phyloP scores from a whole-genome alignment of 2,113 vertebrate genomes.

The Oncorhynchus masou region DNA sequence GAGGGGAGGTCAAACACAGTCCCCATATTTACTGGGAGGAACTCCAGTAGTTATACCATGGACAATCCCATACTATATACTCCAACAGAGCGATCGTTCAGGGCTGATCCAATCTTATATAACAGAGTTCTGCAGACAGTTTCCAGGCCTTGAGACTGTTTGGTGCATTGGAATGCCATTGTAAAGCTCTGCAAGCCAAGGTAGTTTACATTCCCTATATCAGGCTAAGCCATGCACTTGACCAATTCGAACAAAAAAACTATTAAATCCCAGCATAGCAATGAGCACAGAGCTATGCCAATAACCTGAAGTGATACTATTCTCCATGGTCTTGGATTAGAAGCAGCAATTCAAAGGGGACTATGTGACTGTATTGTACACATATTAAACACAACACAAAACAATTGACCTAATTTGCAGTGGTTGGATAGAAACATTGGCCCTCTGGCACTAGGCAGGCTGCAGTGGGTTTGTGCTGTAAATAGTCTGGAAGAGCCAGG shows the following conservation, averaged over 20 bases:
- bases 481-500: conserved; percentile 35
- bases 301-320: conserved; percentile 87
- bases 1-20: conserved; percentile 20
- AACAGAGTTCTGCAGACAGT: conserved; percentile 48
- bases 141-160: conserved; percentile 45
- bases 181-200: conserved; percentile 69
- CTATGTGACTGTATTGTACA: conserved; percentile 54
- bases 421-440: conserved; percentile 46
- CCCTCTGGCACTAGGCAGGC: conserved; percentile 36
- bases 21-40: conserved; percentile 16
- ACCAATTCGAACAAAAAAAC: conserved; percentile 81
- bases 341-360: conserved; percentile 61
- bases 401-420: conserved; percentile 53
- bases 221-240: conserved; percentile 82
- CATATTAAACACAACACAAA: background rate
- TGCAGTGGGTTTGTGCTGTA: conserved; percentile 52
- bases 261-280: conserved; percentile 86
- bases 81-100: conserved; percentile 37
- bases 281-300: conserved; percentile 83
- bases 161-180: conserved; percentile 69
- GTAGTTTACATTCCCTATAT: conserved; percentile 80
- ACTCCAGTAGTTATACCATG: conserved; percentile 49
- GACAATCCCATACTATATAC: conserved; percentile 41
- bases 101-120: conserved; percentile 60
- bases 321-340: conserved; percentile 70